Base-by-base conservation (phyloP, 2,113 vertebrate genomes). In the Anseranas semipalmata region DNA sequence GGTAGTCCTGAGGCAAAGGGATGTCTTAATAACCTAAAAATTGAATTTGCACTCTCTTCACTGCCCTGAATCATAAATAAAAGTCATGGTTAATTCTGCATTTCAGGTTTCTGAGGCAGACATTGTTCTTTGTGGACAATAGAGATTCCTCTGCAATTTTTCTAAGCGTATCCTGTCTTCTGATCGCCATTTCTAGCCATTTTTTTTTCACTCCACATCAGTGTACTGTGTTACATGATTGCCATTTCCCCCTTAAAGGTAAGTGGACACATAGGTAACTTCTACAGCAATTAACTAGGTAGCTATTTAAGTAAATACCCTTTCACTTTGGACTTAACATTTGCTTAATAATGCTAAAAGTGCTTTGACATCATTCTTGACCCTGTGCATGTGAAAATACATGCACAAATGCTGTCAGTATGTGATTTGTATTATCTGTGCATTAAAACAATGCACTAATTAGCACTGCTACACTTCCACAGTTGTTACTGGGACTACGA, bases 1-100 rank as follows among this genome's bases (percentile, higher is more conserved):
- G 37, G 39, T 41, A 71, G 65, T 78, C 41, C 66, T 63, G 62
- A 89, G 80, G 81, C 82, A 85, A 70, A 89, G 65, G 59, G 71
- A 82, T 68, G 39, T 82, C 65, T 89, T 72, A 66, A 94, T 91
- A 87, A 74, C n/a, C 56, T 79, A 78, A 92, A 87, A 92, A 85
- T 85, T 73, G 48, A 74, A 95, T 95, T 94, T 87, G 55, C 43
- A 46, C 56, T 87, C n/a, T 89, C 19, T 87, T 78, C n/a, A 58
- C 30, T 89, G 59, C 52, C n/a, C 19, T 24, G 50, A 87, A 85
- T 81, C 87, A 85, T 93, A 94, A 94, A 84, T 86, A 84, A 55
- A 89, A 78, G 37, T 63, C 24, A 7, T 22, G 45, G 68, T 59
- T 83, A 86, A 74, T 86, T 81, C 63, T 72, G 56, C 45, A 48